Evolutionary conservation across 2,888 invertebrate genomes (phyloP), one percentile per base, ranked within the genome.

Genomic region (Mechanitis messenoides): DNA sequence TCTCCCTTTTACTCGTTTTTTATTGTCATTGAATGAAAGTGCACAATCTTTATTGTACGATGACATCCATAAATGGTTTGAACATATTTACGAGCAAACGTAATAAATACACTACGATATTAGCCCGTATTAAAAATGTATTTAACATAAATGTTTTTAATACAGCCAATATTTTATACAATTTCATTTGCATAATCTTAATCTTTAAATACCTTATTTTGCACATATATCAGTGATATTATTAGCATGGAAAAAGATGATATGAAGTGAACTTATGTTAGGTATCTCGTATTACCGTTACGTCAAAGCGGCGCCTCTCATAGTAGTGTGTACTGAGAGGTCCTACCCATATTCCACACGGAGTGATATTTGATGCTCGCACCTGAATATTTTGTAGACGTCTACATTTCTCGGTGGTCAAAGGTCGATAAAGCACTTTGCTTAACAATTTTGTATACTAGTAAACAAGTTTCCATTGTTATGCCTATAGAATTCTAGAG

Each of bases 251-350:
- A 70, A 74, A 78, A 77, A 75, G 75, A 74, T 67, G 69, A 75
- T 75, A 77, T 74, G 75, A 74, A 77, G 76, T 78, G 72, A 77
- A 79, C 79, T 78, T 78, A 78, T 78, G 78, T 79, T 78, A 82
- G 84, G 83, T 81, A 85, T 81, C 84, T 87, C 77, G 88, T 85
- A 84, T 87, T 89, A 88, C 89, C 89, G 88, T 88, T 89, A 88
- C 78, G 75, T 71, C 81, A 70, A 74, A 73, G 72, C 76, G 87
- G 87, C 88, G 87, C 88, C 86, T 79, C 71, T 64, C 55, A 53
- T 62, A 67, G 68, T 69, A 66, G 67, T 68, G 66, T 58, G 61
- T 58, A 64, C 67, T 67, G 64, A 59, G 53, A 60, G 60, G 62
- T 62, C 64, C 53, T 64, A 67, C 66, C 66, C 66, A 71, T 71